A percentile compares a stretch with the other conserved stretches of the same genome.
phyloP scores from a whole-genome alignment of 1,140 invertebrate species.

The Ceratina calcarata region DNA sequence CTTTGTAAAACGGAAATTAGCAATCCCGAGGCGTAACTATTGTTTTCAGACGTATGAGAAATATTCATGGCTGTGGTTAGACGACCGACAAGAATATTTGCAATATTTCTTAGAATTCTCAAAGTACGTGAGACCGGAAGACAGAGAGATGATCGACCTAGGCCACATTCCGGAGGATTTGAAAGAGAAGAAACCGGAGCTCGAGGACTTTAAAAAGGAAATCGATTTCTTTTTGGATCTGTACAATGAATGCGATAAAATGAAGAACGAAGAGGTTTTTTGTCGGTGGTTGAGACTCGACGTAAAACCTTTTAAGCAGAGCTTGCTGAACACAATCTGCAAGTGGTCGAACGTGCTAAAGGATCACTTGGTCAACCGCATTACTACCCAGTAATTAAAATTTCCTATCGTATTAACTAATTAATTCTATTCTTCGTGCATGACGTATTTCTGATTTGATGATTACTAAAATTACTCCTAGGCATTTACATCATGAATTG shows the following conservation, averaged over 20 bases:
- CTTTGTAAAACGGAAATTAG: not conserved
- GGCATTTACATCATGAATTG: too few species aligned
- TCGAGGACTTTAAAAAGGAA: conserved; percentile 83
- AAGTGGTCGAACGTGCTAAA: conserved; percentile 91
- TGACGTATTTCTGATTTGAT: too few species aligned
- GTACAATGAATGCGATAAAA: conserved; percentile 81
- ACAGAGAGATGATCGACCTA: conserved; percentile 78
- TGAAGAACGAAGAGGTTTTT: conserved; percentile 80
- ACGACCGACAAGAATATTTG: conserved; percentile 83
- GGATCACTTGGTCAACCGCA: conserved; percentile 87
- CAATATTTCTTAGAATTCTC: conserved; percentile 85
- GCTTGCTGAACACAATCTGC: conserved; percentile 87
- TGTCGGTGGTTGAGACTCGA: conserved; percentile 88
- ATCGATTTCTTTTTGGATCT: conserved; percentile 84
- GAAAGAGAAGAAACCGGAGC: conserved; percentile 79
- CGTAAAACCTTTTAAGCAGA: conserved; percentile 86
- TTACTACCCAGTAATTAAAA: conserved; percentile 78
- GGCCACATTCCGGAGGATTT: conserved; percentile 69
- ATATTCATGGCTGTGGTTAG: conserved; percentile 85
- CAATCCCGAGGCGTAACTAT: not conserved
- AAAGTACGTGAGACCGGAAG: conserved; percentile 82
- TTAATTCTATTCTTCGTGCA: too few species aligned
- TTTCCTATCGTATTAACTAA: not conserved
- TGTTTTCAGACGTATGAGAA: conserved; percentile 66
- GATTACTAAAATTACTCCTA: too few species aligned